Evolutionary conservation across 1,140 invertebrate species (phyloP).

Genomic region (Cyrtorhinus lividipennis): DNA sequence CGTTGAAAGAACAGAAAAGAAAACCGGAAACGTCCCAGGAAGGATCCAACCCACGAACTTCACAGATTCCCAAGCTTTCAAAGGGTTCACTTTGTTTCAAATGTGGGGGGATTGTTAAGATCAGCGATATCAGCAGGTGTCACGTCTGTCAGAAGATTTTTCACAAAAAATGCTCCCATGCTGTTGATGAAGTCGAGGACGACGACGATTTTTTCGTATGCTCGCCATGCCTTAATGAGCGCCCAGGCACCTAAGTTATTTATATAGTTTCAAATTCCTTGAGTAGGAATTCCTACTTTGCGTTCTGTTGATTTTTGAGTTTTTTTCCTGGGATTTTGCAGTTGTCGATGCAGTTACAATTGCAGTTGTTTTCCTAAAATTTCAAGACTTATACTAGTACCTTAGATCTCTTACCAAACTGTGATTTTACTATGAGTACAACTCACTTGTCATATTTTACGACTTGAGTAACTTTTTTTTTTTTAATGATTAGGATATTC

Average conservation of each 20-base stretch:
- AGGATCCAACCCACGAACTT: not conserved
- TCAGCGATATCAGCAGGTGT: not conserved
- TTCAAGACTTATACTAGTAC: too few relatives aligned
- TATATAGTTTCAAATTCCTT: not conserved
- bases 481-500: too few relatives aligned
- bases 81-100: not conserved
- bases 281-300: not conserved
- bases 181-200: not conserved
- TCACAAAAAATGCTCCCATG: not conserved
- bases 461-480: too few relatives aligned
- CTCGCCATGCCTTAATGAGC: not conserved
- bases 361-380: too few relatives aligned
- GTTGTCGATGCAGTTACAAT: too few relatives aligned
- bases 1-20: not conserved
- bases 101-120: not conserved
- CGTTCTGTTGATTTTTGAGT: not conserved
- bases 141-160: not conserved
- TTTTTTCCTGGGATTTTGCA: not conserved
- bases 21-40: not conserved
- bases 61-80: not conserved
- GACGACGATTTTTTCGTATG: not conserved
- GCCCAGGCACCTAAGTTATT: not conserved
- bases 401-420: too few relatives aligned
- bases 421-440: too few relatives aligned
- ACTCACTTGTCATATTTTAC: too few relatives aligned